Percentiles rank a stretch among this genome's conserved stretches.
Conservation (phyloP, 1,140 invertebrate genomes). For the Zaprionus camerounensis region DNA sequence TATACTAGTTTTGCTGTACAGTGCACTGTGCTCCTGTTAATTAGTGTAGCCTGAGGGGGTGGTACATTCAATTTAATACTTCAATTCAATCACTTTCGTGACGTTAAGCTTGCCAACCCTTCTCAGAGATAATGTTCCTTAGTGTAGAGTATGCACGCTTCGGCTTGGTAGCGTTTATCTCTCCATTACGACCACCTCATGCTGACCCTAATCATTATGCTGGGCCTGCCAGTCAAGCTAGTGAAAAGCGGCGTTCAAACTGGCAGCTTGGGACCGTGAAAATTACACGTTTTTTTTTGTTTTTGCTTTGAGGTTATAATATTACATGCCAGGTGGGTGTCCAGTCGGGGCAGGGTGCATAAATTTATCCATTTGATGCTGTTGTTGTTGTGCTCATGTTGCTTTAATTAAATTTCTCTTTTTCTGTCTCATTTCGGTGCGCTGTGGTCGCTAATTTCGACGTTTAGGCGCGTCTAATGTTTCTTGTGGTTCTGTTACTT, state of each 20-base stretch:
- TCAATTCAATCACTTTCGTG: neutral
- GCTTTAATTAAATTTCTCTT: constrained; percentile 81
- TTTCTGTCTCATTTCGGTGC: constrained; percentile 30
- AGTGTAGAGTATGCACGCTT: constrained; percentile 10
- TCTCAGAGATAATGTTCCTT: neutral
- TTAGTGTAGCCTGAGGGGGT: neutral
- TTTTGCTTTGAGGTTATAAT: constrained; percentile 54
- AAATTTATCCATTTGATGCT: constrained; percentile 71
- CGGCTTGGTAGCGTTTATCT: constrained; percentile 17
- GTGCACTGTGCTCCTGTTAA: neutral
- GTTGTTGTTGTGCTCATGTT: constrained; percentile 44
- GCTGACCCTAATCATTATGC: constrained; percentile 78
- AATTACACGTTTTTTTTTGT: constrained; percentile 75
- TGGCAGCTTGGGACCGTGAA: constrained; percentile 72
- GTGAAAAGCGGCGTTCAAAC: constrained; percentile 52
- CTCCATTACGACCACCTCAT: constrained; percentile 41
- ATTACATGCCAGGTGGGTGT: constrained; percentile 66
- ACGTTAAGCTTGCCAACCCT: no score
- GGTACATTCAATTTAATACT: neutral
- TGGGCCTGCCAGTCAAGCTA: constrained; percentile 58
- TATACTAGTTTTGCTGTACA: constrained; percentile 6
- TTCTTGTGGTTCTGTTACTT: constrained; percentile 63
- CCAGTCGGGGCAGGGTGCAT: constrained; percentile 28
- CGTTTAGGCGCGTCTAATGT: constrained; percentile 78
- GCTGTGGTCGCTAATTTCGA: constrained; percentile 70